These are phyloP conservation scores for Glyphotaelius pellucidus DNA, from an alignment of 2,888 invertebrate species.

Conservation along the genomic window DNA sequence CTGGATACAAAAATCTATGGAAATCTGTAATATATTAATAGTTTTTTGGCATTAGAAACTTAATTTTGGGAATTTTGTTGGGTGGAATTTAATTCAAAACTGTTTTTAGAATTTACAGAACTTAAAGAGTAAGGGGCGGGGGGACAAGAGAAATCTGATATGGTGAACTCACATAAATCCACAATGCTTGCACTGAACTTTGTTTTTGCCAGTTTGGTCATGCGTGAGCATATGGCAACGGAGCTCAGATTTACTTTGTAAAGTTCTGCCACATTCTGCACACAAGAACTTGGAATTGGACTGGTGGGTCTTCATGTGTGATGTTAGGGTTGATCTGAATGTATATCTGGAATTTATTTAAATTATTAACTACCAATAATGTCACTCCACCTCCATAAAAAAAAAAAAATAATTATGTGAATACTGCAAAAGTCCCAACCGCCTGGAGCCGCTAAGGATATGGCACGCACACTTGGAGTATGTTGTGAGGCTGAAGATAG, in stretches of 20 bases:
- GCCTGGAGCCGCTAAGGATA: too few species aligned
- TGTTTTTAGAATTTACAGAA: not conserved
- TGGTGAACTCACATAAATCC: conserved; percentile 57
- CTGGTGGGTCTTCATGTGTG: conserved; percentile 56
- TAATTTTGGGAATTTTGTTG: not conserved
- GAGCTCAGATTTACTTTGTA: conserved; percentile 56
- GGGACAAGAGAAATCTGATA: not conserved
- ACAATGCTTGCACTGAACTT: conserved; percentile 60
- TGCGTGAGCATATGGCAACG: conserved; percentile 60
- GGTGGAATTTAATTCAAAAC: not conserved
- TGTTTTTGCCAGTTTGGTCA: conserved; percentile 56
- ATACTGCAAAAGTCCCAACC: too few species aligned
- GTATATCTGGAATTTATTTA: conserved; percentile 37
- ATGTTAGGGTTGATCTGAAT: conserved; percentile 32
- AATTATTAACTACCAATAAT: not conserved
- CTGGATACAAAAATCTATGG: too few species aligned
- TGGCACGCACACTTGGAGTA: too few species aligned
- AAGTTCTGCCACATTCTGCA: conserved; percentile 67
- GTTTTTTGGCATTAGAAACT: too few species aligned
- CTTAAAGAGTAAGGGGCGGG: not conserved
- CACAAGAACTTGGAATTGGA: conserved; percentile 66
- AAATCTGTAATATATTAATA: too few species aligned
- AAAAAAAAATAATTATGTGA: too few species aligned
- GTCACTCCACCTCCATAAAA: not conserved
- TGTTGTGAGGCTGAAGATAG: too few species aligned